phyloP scores from a whole-genome alignment of 2,888 invertebrate species.

The Xestia sexstrigata region DNA sequence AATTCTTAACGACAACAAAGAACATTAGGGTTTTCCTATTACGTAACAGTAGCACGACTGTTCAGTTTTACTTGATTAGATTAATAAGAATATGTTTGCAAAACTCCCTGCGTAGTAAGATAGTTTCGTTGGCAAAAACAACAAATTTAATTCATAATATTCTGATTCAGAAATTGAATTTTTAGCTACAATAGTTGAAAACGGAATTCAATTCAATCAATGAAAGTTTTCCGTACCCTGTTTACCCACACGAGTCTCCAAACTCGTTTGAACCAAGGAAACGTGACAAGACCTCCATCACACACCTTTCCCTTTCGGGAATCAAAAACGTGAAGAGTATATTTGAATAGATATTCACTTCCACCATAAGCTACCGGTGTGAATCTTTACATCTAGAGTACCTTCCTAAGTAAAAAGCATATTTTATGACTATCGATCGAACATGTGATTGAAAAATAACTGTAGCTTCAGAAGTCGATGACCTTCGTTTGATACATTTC shows the following conservation, averaged over 20 bases:
- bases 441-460: slow-evolving; percentile 11
- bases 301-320: not conserved
- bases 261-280: not conserved
- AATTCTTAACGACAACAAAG: slow-evolving; percentile 24
- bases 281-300: not conserved
- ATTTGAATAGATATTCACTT: slow-evolving; percentile 23
- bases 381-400: not conserved
- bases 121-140: not conserved
- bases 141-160: not conserved
- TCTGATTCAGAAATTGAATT: not conserved
- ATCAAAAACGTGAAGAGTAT: slow-evolving; percentile 31
- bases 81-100: too few species aligned
- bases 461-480: too few species aligned
- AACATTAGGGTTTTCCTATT: slow-evolving; percentile 14
- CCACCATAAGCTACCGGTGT: not conserved
- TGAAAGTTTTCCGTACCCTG: not conserved
- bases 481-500: too few species aligned
- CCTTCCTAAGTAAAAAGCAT: slow-evolving; percentile 18
- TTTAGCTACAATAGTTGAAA: not conserved
- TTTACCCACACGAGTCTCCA: not conserved
- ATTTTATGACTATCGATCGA: slow-evolving; percentile 12
- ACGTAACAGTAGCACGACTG: not conserved
- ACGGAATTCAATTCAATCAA: not conserved
- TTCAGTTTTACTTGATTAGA: slow-evolving; percentile 13
- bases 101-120: too few species aligned